A percentile compares a stretch with the other conserved stretches of the same genome.
phyloP scores from a whole-genome alignment of 2,797 vertebrate genomes.

The Phrynocephalus guinanensis region DNA sequence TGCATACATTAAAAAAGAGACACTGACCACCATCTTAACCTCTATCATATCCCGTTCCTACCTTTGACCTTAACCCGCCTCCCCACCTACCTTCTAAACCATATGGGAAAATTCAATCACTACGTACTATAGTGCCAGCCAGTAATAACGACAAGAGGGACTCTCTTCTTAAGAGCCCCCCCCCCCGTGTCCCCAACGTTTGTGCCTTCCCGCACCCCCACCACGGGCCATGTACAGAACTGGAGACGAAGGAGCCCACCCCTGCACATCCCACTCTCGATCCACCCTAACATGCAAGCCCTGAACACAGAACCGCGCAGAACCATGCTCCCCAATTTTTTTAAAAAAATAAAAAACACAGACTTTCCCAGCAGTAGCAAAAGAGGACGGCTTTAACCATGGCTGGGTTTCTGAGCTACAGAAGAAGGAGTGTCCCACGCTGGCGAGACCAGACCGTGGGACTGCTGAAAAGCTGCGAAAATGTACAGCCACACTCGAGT shows the following conservation, averaged over 20 bases:
- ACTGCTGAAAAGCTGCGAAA: background rate
- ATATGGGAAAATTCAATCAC: background rate
- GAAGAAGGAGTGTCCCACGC: background rate
- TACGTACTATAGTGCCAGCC: background rate
- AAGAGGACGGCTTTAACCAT: fast-evolving
- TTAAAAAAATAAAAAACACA: background rate
- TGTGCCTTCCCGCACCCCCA: too few relatives aligned
- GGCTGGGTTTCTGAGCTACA: background rate
- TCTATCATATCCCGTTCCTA: background rate
- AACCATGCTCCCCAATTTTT: background rate
- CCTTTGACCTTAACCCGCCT: conserved; percentile 29
- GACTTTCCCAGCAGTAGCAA: background rate
- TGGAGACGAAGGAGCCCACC: background rate
- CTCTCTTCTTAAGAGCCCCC: fast-evolving
- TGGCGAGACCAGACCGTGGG: background rate
- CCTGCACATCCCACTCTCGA: background rate
- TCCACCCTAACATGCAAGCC: conserved; percentile 5
- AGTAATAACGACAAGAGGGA: background rate
- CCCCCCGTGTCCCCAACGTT: background rate
- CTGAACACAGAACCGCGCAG: background rate
- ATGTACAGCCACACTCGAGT: background rate
- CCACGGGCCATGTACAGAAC: background rate
- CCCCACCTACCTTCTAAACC: conserved; percentile 36
- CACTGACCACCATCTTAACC: background rate
- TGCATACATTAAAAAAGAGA: conserved; percentile 36